Evolutionary conservation across 1,140 invertebrate species (phyloP).

Genomic region (Steinernema khuongi): DNA sequence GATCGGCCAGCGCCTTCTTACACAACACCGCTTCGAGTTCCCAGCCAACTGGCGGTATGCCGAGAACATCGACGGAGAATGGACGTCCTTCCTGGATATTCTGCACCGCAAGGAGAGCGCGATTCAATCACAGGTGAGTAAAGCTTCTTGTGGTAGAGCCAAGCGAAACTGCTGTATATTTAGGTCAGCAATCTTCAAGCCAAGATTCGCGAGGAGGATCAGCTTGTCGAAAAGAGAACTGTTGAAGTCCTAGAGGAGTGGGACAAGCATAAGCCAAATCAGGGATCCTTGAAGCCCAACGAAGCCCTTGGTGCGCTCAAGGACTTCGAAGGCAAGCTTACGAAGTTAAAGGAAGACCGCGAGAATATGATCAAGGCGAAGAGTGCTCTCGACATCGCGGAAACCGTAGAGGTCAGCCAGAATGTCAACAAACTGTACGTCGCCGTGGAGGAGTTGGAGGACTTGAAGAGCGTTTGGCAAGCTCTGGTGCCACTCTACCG

Average conservation of each 20-base stretch:
- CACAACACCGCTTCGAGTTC: conserved; percentile 94
- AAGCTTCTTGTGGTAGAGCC: conserved; percentile 65
- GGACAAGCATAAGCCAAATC: conserved; percentile 92
- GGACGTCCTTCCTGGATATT: conserved; percentile 98
- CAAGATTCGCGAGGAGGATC: conserved; percentile 98
- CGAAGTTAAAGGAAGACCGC: conserved; percentile 87
- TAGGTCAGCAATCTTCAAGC: conserved; percentile 87
- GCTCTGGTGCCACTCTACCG: conserved; percentile 56
- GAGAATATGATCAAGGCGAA: conserved; percentile 97
- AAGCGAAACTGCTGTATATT: conserved; percentile 82
- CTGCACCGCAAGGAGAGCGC: conserved; percentile 93
- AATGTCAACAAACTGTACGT: conserved; percentile 71
- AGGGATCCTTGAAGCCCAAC: conserved; percentile 76
- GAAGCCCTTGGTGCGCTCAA: conserved; percentile 84
- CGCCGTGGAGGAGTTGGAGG: conserved; percentile 90
- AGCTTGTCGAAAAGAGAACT: conserved; percentile 87
- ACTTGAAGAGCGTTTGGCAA: conserved; percentile 69
- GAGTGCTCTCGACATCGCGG: conserved; percentile 90
- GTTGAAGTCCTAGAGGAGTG: conserved; percentile 86
- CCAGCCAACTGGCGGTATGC: conserved; percentile 92
- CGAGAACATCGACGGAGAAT: conserved; percentile 98
- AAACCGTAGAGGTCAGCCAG: conserved; percentile 63
- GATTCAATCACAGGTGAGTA: conserved; percentile 82
- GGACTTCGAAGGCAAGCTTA: conserved; percentile 88
- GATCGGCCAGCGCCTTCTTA: conserved; percentile 92